Base-by-base conservation (phyloP, 1,140 invertebrate genomes). In the Calliphora vicina region DNA sequence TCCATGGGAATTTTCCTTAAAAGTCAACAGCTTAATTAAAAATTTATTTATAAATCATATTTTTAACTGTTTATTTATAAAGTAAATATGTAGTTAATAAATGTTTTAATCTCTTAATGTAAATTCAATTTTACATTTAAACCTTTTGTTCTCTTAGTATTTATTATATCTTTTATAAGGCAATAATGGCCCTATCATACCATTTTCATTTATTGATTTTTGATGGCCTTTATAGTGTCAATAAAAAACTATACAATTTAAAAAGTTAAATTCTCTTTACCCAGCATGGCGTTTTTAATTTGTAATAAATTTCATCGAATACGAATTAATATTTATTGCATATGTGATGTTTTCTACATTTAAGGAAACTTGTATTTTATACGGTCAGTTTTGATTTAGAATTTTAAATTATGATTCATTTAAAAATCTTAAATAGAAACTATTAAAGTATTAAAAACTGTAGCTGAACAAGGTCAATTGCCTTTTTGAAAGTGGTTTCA, bases 231-330 rank as follows among this genome's bases (percentile, higher is more conserved):
- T 57, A 57, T 17, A 13, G 15, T 13, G 50, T 57, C n/a, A 13
- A 57, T 57, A 10, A 57, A 5, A 17, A 57, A 17, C 13, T n/a
- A n/a, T n/a, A n/a, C n/a, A n/a, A n/a, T n/a, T n/a, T n/a, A n/a
- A n/a, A n/a, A n/a, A n/a, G n/a, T n/a, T 17, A 17, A 57, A 57
- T 57, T 17, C 17, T 15, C n/a, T 15, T n/a, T n/a, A 15, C 50
- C 50, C n/a, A 57, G n/a, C n/a, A 57, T n/a, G 50, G 50, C 50
- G n/a, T 57, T 57, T 57, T 57, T 57, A 57, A 57, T 57, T 57
- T 57, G 50, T 15, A 57, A 57, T 57, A 57, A 57, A 57, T 57
- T 57, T 57, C 15, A 57, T n/a, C 15, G 15, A 57, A 57, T 57
- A 57, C 12, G 5, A 15, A 57, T n/a, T 57, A 6, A 57, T 57